Percentiles rank a stretch among this genome's conserved stretches.
Evolutionary conservation across 92 coral and sea anemone species (phyloP).

Genomic region (Pocillopora meandrina): DNA sequence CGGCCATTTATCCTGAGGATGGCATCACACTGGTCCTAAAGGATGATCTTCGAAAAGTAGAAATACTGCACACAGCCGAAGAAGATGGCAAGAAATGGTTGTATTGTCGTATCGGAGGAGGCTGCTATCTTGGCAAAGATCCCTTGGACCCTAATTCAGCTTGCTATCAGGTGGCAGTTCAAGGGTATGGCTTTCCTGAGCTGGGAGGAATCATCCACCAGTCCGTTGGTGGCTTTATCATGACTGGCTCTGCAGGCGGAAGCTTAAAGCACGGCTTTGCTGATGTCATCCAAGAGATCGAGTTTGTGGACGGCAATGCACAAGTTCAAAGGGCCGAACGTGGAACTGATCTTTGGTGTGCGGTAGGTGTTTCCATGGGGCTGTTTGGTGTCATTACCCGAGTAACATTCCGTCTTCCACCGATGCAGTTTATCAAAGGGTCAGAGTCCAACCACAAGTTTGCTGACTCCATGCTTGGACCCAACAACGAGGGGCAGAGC

Average conservation of each 20-base stretch:
- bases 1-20: constrained; percentile 54
- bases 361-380: constrained; percentile 85
- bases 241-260: constrained; percentile 83
- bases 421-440: constrained; percentile 45
- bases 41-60: constrained; percentile 67
- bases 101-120: constrained; percentile 66
- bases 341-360: constrained; percentile 61
- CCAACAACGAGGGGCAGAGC: constrained; percentile 47
- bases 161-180: constrained; percentile 46
- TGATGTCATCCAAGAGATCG: constrained; percentile 67
- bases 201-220: constrained; percentile 78
- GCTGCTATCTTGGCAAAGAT: constrained; percentile 69
- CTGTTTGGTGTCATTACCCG: constrained; percentile 74
- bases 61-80: constrained; percentile 11
- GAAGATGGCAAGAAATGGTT: constrained; percentile 41
- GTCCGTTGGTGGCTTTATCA: constrained; percentile 64
- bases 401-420: constrained; percentile 64
- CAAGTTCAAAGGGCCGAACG: constrained; percentile 34
- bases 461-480: constrained; percentile 64
- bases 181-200: constrained; percentile 69
- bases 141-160: constrained; percentile 58
- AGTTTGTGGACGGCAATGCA: constrained; percentile 74
- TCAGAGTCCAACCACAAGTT: constrained; percentile 42
- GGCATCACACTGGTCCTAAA: constrained; percentile 54
- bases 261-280: constrained; percentile 65